Evolutionary conservation across 2,888 invertebrate species (phyloP).

Genomic region (Malachius bipustulatus): DNA sequence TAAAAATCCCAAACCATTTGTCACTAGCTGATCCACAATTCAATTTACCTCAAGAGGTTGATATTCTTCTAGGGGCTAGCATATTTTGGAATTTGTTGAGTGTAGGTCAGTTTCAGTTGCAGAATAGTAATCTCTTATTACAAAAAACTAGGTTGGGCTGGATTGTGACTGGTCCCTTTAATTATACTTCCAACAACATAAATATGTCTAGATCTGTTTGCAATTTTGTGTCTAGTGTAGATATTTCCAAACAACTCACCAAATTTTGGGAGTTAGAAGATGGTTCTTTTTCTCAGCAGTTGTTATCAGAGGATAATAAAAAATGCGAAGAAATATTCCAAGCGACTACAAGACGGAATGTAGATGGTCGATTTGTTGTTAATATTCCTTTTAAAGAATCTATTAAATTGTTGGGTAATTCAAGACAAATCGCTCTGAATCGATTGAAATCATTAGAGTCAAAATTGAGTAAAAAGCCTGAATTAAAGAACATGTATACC

Average conservation of each 20-base stretch:
- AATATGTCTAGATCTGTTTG: no score
- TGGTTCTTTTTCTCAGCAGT: no score
- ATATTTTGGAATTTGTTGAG: slow-evolving; percentile 10
- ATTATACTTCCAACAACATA: no score
- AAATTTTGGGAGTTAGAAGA: no score
- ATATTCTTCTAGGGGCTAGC: slow-evolving; percentile 10
- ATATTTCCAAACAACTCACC: no score
- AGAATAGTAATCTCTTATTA: slow-evolving; percentile 2
- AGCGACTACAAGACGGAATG: slow-evolving; percentile 8
- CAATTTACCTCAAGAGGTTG: slow-evolving; percentile 7
- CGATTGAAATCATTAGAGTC: slow-evolving; percentile 13
- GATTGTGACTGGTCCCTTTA: slow-evolving; percentile 9
- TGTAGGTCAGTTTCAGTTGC: slow-evolving; percentile 12
- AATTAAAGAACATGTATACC: slow-evolving; percentile 12
- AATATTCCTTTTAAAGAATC: slow-evolving; percentile 14
- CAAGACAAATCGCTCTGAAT: slow-evolving; percentile 10
- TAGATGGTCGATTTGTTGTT: slow-evolving; percentile 14
- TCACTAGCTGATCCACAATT: slow-evolving; percentile 11
- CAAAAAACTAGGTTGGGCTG: slow-evolving; percentile 13
- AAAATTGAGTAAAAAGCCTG: slow-evolving; percentile 12
- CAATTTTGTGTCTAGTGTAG: no score
- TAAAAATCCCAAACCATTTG: slow-evolving; percentile 8
- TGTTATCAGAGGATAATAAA: slow-evolving; percentile 2
- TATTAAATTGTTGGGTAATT: slow-evolving; percentile 11
- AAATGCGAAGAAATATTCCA: slow-evolving; percentile 9